A percentile compares a stretch with the other conserved stretches of the same genome.
phyloP scores from a whole-genome alignment of 2,797 vertebrate species.

The Spinus olivaceus region DNA sequence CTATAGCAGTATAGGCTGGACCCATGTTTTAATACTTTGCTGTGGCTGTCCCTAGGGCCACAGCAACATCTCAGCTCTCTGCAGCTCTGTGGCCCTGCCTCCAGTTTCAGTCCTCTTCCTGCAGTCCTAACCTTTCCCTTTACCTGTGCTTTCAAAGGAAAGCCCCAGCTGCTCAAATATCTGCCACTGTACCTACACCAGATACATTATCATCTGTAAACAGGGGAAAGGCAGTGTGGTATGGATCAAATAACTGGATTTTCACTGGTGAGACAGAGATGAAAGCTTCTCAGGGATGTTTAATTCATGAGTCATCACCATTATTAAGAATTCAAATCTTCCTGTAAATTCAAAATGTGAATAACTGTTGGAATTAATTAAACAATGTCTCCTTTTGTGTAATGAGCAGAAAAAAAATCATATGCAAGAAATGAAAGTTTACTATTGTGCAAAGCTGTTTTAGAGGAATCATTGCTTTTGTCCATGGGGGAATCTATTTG shows the following conservation, averaged over 20 bases:
- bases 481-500: neutral
- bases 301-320: neutral
- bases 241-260: neutral
- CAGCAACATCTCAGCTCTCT: neutral
- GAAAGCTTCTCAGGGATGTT: neutral
- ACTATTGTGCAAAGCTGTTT: neutral
- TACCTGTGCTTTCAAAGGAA: neutral
- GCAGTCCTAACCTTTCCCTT: neutral
- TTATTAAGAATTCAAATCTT: neutral
- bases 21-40: neutral
- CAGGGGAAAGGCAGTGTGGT: neutral
- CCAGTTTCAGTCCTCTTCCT: neutral
- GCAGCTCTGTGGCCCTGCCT: neutral
- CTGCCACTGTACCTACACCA: neutral
- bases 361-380: neutral
- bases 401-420: neutral
- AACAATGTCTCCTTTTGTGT: neutral
- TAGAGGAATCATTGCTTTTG: neutral
- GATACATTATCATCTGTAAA: neutral
- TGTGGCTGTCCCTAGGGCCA: neutral
- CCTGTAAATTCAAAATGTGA: neutral
- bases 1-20: neutral
- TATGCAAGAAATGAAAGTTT: neutral
- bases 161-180: neutral
- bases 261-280: neutral